Percentiles rank a stretch among this genome's conserved stretches.
Conservation (phyloP, 2,797 vertebrate genomes). For the Heliangelus exortis region DNA sequence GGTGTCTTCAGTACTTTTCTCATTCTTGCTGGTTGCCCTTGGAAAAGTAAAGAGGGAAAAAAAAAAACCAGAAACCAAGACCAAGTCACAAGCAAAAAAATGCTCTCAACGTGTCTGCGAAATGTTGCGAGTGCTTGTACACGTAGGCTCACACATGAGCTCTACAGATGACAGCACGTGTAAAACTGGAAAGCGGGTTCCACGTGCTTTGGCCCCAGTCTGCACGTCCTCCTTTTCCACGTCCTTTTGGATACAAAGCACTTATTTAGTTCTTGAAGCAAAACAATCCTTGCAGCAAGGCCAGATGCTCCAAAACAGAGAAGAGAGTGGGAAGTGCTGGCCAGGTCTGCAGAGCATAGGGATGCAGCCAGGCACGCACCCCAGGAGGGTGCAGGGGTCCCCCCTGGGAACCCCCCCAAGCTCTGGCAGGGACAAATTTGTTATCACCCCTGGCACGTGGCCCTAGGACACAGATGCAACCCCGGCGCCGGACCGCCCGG, state of each 20-base stretch:
- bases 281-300: conserved; percentile 19
- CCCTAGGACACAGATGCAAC: background rate
- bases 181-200: background rate
- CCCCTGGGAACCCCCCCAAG: background rate
- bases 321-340: background rate
- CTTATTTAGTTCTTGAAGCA: conserved; percentile 3
- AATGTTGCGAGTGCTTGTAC: background rate
- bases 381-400: background rate
- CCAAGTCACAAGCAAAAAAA: background rate
- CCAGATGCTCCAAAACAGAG: background rate
- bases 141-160: background rate
- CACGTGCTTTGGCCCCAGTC: background rate
- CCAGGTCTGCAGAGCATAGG: fast-evolving
- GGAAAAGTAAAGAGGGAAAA: background rate
- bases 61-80: background rate
- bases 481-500: background rate
- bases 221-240: background rate
- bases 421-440: background rate
- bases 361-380: background rate
- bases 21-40: background rate
- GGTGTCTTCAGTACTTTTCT: background rate
- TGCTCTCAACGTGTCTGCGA: background rate
- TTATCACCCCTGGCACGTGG: background rate
- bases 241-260: background rate
- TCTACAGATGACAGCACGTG: background rate